Evolutionary conservation across 2,888 invertebrate genomes (phyloP).

Genomic region (Morpho deidamia): DNA sequence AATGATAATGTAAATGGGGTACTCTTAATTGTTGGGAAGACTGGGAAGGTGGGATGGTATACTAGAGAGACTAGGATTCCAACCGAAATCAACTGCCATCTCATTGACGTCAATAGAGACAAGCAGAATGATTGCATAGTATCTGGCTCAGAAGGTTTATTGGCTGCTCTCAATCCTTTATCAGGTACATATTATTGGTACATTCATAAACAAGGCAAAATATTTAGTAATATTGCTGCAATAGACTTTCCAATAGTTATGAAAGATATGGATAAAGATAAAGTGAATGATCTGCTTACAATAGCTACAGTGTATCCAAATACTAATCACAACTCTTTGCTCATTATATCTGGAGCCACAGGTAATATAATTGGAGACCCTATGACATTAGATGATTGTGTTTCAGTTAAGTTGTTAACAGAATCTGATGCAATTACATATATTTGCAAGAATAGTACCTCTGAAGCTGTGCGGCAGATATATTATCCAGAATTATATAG

Average conservation of each 20-base stretch:
- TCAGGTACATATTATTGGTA: conserved; percentile 78
- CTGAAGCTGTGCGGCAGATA: conserved; percentile 72
- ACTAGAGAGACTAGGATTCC: conserved; percentile 83
- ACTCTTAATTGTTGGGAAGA: conserved; percentile 82
- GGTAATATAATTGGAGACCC: conserved; percentile 83
- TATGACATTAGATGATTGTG: conserved; percentile 77
- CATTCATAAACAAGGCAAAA: conserved; percentile 74
- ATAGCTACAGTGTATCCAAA: conserved; percentile 73
- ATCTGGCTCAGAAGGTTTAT: conserved; percentile 82
- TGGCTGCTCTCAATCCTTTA: conserved; percentile 73
- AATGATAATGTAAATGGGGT: conserved; percentile 81
- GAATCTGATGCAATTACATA: conserved; percentile 76
- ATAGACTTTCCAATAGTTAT: conserved; percentile 84
- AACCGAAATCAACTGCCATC: conserved; percentile 84
- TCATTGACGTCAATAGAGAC: conserved; percentile 85
- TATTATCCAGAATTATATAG: conserved; percentile 48
- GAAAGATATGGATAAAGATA: conserved; percentile 85
- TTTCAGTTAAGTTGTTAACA: conserved; percentile 76
- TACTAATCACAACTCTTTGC: conserved; percentile 77
- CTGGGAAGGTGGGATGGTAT: conserved; percentile 86
- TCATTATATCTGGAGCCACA: conserved; percentile 84
- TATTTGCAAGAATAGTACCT: conserved; percentile 77
- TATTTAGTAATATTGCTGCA: conserved; percentile 72
- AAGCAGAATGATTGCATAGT: conserved; percentile 86
- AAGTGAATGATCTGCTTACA: conserved; percentile 82